phyloP scores from a whole-genome alignment of 2,797 vertebrate genomes.

The Pseudochirops corinnae region DNA sequence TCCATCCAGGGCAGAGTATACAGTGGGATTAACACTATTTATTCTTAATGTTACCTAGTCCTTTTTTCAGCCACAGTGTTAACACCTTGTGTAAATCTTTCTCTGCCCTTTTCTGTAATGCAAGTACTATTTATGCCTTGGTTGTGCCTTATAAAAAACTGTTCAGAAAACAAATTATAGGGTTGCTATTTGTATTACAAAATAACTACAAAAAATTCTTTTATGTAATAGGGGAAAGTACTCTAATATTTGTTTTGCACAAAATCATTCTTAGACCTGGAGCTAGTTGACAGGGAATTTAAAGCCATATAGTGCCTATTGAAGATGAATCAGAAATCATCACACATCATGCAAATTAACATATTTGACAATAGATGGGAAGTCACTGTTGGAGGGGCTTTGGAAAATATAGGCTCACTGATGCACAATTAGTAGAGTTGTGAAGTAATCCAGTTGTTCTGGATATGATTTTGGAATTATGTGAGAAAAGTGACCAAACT shows the following conservation, averaged over 20 bases:
- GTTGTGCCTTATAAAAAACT: neutral
- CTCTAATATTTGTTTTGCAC: slow-evolving; percentile 42
- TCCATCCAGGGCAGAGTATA: neutral
- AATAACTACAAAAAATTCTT: slow-evolving; percentile 25
- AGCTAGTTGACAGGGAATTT: slow-evolving; percentile 9
- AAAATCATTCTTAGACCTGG: slow-evolving; percentile 44
- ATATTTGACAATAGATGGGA: neutral
- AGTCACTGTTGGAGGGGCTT: neutral
- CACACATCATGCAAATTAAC: neutral
- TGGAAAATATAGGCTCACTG: neutral
- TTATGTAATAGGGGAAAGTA: slow-evolving; percentile 2
- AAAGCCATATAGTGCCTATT: neutral
- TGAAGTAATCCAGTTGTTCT: neutral
- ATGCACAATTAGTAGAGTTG: neutral
- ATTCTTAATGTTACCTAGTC: neutral
- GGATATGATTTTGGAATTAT: neutral
- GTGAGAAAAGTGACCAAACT: neutral
- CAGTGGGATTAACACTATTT: neutral
- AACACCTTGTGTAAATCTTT: neutral
- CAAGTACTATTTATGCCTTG: neutral
- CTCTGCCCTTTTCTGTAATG: neutral
- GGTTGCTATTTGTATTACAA: slow-evolving; percentile 37
- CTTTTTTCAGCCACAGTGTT: neutral
- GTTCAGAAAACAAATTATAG: neutral
- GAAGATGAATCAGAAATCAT: neutral